Evolutionary conservation across 2,113 vertebrate species (phyloP).

Genomic region (Pterocles gutturalis): DNA sequence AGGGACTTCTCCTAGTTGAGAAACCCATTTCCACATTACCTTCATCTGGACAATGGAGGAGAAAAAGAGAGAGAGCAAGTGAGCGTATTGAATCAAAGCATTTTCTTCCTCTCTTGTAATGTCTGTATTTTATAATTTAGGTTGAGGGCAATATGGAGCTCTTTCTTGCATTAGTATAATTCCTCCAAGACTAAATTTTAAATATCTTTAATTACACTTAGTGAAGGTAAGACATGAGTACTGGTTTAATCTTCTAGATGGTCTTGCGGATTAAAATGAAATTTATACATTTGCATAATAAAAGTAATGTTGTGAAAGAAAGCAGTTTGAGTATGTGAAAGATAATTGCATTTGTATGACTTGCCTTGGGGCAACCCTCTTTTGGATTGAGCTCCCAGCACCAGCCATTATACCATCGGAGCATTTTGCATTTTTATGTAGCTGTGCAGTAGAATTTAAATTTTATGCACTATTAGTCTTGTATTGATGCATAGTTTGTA

Average conservation of each 20-base stretch:
- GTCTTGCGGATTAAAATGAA: conserved; percentile 75
- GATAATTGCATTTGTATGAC: conserved; percentile 72
- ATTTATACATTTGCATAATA: conserved; percentile 81
- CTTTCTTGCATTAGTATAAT: not conserved
- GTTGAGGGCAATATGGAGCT: not conserved
- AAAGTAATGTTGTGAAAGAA: conserved; percentile 77
- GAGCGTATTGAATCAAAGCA: not conserved
- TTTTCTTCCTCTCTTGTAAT: not conserved
- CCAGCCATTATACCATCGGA: conserved; percentile 16
- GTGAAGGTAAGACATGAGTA: conserved; percentile 65
- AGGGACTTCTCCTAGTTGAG: not conserved
- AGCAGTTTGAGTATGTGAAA: conserved; percentile 54
- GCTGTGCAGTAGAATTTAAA: conserved; percentile 68
- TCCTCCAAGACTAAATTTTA: conserved; percentile 34
- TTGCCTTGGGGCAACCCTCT: conserved; percentile 49
- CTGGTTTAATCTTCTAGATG: conserved; percentile 75
- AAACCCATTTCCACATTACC: not conserved
- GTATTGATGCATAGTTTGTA: conserved; percentile 63
- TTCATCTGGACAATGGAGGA: not conserved
- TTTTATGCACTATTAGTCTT: conserved; percentile 75
- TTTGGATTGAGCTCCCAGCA: conserved; percentile 32
- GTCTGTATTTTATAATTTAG: not conserved
- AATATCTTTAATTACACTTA: conserved; percentile 80
- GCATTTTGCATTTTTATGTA: conserved; percentile 65
- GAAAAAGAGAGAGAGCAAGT: not conserved